Conservation (phyloP, 1,140 invertebrate species). For the Magallana ariakensis region DNA sequence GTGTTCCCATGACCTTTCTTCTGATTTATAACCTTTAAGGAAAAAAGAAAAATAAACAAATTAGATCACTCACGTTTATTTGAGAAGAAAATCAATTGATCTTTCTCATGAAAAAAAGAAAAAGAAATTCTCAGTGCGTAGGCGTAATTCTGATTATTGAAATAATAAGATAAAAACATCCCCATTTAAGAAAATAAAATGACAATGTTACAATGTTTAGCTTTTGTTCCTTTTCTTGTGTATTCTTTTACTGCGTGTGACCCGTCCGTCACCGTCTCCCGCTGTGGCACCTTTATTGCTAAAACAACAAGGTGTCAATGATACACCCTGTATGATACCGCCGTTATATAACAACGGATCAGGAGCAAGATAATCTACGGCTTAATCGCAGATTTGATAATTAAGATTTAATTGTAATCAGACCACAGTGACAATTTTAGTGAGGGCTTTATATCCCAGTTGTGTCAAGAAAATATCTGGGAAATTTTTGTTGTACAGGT, state of each 20-base stretch:
- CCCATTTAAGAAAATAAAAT: too few species aligned
- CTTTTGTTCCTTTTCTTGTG: not conserved
- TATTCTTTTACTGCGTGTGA: not conserved
- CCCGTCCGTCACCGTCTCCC: not conserved
- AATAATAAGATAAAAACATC: too few species aligned
- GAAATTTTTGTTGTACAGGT: too few species aligned
- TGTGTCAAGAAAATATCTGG: too few species aligned
- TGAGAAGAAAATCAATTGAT: not conserved
- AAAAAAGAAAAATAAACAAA: constrained; percentile 1
- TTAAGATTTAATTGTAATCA: constrained; percentile 27
- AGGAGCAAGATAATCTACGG: not conserved
- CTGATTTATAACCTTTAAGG: constrained; percentile 5
- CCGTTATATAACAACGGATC: not conserved
- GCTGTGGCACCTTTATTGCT: constrained; percentile 33
- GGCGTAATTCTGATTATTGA: too few species aligned
- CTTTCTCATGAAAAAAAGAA: not conserved
- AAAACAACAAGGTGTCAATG: constrained; percentile 25
- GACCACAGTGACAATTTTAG: not conserved
- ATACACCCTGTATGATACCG: not conserved
- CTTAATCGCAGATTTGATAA: not conserved
- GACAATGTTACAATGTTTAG: too few species aligned
- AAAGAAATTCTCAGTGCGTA: not conserved
- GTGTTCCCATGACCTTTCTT: constrained; percentile 11
- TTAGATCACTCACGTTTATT: constrained; percentile 6
- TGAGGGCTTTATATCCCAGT: not conserved